phyloP scores from a whole-genome alignment of 2,113 vertebrate genomes.

The Platysternon megacephalum region DNA sequence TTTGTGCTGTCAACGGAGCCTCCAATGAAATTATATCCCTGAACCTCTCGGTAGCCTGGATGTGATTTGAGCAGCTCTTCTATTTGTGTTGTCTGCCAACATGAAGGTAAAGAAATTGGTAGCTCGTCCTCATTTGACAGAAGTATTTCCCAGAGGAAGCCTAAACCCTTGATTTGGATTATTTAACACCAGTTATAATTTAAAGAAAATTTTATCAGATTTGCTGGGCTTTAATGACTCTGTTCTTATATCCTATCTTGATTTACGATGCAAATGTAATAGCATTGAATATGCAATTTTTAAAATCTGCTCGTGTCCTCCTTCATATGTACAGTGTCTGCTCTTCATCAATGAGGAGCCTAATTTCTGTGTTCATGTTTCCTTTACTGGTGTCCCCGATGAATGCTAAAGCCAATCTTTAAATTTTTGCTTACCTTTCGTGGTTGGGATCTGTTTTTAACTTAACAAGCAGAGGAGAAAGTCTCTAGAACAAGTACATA shows the following conservation, averaged over 20 bases:
- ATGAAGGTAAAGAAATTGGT: neutral
- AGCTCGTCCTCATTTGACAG: neutral
- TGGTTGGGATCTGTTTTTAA: neutral
- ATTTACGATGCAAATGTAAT: neutral
- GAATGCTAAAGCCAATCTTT: slow-evolving; percentile 15
- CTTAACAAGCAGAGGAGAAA: neutral
- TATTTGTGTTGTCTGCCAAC: fast-evolving
- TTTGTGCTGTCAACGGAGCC: neutral
- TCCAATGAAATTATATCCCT: neutral
- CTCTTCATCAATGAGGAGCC: fast-evolving
- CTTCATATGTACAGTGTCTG: neutral
- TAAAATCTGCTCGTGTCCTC: neutral
- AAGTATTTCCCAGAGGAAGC: neutral
- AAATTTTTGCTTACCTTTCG: neutral
- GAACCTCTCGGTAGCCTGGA: neutral
- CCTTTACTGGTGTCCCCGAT: neutral
- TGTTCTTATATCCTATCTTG: neutral
- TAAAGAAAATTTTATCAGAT: neutral
- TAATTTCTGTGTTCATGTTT: neutral
- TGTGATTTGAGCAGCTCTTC: neutral
- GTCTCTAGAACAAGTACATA: neutral
- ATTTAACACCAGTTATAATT: neutral
- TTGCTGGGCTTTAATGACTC: neutral
- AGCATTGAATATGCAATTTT: neutral
- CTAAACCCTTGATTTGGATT: neutral